Percentiles rank a stretch among this genome's conserved stretches.
These are phyloP conservation scores for Nannoperca obscura DNA, from an alignment of 2,797 vertebrate genomes.

Conservation along the genomic window DNA sequence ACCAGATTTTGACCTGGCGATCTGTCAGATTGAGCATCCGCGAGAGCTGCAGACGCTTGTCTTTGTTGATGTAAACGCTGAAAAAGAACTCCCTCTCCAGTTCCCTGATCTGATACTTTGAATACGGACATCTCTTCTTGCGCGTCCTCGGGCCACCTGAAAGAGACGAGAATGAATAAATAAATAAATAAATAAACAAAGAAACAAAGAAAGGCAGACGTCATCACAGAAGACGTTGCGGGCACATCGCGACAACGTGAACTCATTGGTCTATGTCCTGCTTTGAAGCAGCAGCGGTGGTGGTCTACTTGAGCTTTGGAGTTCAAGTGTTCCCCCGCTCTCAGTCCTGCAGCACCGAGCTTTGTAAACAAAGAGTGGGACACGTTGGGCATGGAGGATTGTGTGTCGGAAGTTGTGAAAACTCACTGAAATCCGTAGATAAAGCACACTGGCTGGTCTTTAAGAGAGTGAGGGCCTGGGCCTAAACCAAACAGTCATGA, in stretches of 20 bases:
- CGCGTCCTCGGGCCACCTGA: constrained; percentile 95
- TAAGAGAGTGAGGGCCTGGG: constrained; percentile 28
- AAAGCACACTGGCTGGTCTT: constrained; percentile 27
- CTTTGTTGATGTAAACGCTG: constrained; percentile 99
- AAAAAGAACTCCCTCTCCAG: constrained; percentile 99
- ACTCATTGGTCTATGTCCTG: constrained; percentile 11
- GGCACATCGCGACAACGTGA: constrained; percentile 4
- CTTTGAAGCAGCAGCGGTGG: constrained; percentile 17
- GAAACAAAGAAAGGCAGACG: not conserved
- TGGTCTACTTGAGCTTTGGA: constrained; percentile 54
- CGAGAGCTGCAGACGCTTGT: constrained; percentile 97
- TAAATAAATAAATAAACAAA: not conserved
- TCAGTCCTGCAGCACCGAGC: constrained; percentile 45
- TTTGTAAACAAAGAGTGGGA: constrained; percentile 66
- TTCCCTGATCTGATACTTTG: constrained; percentile 98
- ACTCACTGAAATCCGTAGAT: constrained; percentile 31
- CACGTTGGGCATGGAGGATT: constrained; percentile 33
- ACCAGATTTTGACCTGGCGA: constrained; percentile 99
- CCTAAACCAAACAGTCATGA: constrained; percentile 33
- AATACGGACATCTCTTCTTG: constrained; percentile 98
- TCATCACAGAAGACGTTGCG: constrained; percentile 22
- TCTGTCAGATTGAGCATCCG: constrained; percentile 98
- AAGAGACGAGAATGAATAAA: constrained; percentile 50
- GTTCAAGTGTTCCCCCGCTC: constrained; percentile 71
- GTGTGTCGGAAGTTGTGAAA: constrained; percentile 56